These are phyloP conservation scores for Ctena decussata DNA, from an alignment of 2,888 invertebrate genomes.

Conservation along the genomic window DNA sequence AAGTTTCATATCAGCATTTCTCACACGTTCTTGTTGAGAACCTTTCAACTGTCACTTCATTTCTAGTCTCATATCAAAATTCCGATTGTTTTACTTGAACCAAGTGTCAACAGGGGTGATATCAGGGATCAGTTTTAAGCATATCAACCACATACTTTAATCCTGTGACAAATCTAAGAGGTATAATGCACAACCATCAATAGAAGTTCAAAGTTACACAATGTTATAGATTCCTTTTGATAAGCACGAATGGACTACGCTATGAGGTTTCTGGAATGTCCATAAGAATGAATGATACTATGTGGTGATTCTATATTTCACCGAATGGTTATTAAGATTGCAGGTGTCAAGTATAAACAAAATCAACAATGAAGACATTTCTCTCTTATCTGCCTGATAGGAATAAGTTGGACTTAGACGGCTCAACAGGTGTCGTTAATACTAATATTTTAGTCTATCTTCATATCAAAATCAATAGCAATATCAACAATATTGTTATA, in stretches of 20 bases:
- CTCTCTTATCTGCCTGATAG: slow-evolving; percentile 71
- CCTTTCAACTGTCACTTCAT: background rate
- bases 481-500: slow-evolving; percentile 24
- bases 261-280: background rate
- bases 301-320: background rate
- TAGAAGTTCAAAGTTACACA: slow-evolving; percentile 41
- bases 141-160: slow-evolving; percentile 62
- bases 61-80: slow-evolving; percentile 8
- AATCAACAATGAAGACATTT: slow-evolving; percentile 62
- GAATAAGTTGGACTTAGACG: slow-evolving; percentile 44
- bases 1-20: background rate
- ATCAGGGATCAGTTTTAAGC: slow-evolving; percentile 42
- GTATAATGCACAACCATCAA: slow-evolving; percentile 50
- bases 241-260: background rate
- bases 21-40: background rate
- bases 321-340: background rate
- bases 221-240: slow-evolving; percentile 32
- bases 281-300: background rate
- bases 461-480: slow-evolving; percentile 54
- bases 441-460: slow-evolving; percentile 64
- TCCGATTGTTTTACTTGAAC: slow-evolving; percentile 53
- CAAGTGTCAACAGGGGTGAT: slow-evolving; percentile 58
- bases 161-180: slow-evolving; percentile 52
- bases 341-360: slow-evolving; percentile 74
- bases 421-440: slow-evolving; percentile 3